Evolutionary conservation across 2,113 vertebrate species (phyloP), one percentile per base, ranked within the genome.

Genomic region (Rhea americana): DNA sequence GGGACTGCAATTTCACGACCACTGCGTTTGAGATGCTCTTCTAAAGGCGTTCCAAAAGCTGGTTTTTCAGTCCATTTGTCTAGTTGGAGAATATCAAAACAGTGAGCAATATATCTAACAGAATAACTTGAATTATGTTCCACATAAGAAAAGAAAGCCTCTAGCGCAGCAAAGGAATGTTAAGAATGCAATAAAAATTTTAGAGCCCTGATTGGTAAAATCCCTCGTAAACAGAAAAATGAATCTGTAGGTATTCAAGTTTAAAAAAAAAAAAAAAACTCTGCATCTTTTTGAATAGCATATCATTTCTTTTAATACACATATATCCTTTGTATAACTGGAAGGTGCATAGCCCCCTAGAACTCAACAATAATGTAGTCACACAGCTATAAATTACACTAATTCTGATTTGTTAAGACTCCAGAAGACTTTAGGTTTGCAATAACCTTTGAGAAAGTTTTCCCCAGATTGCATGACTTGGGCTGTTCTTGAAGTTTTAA

Each of bases 21-120:
- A 1, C 99, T 99, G 87, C 99, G 98, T 82, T 99, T 99, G 89
- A 99, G 98, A 80, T 99, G 99, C 62, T 99, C 99, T 12, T 99
- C 99, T 94, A 99, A 80, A 1, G 97, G 98, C 0, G 99, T 99
- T 81, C 99, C 99, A 66, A 99, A 99, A 5, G 99, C 99, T 19
- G 99, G 99, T 86, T 99, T 99, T 95, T 99, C 99, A 5, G 97
- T 98, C 99, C 99, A 99, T 55, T 99, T 99, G 97, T 99, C 99
- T 99, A 87, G 89, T 94, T 92, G 96, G 85, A 97, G 65, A 97
- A 96, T 45, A 95, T 78, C 93, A 95, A 77, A 92, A 76, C 72
- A 72, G 85, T 91, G 58, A 92, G 95, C 92, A 63, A 95, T 82
- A 41, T 6, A 84, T 43, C 73, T 58, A 78, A n/a, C 56, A 84